A percentile compares a stretch with the other conserved stretches of the same genome.
Conservation (phyloP, 2,113 vertebrate species). For the Marmota flaviventris region DNA sequence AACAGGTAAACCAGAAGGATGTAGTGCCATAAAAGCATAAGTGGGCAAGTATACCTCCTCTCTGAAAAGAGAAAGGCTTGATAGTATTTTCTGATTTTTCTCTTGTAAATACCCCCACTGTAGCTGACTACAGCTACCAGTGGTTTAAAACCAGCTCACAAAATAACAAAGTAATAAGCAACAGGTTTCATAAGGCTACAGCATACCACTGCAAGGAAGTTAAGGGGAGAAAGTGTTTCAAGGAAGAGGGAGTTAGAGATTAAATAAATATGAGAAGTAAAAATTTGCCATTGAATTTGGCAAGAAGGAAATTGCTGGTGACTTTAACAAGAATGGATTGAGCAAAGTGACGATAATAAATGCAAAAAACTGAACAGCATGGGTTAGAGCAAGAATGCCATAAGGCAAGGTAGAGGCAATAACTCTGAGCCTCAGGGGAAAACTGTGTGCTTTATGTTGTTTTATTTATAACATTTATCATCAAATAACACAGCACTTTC, state of each 20-base stretch:
- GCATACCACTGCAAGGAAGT: not conserved
- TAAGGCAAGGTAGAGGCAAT: not conserved
- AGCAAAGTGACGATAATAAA: not conserved
- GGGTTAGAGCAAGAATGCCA: not conserved
- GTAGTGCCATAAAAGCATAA: rapidly evolving
- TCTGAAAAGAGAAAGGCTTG: not conserved
- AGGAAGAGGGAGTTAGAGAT: not conserved
- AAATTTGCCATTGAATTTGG: not conserved
- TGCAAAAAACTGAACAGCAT: not conserved
- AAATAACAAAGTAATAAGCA: not conserved
- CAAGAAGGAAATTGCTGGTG: not conserved
- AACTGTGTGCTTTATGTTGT: not conserved
- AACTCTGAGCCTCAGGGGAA: not conserved
- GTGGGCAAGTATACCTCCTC: not conserved
- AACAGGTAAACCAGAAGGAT: not conserved
- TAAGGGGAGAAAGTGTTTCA: not conserved
- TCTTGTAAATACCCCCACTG: not conserved
- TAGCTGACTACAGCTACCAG: not conserved
- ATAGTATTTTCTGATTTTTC: not conserved
- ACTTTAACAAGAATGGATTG: not conserved
- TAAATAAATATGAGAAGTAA: not conserved
- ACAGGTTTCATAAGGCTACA: not conserved
- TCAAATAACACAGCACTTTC: not conserved
- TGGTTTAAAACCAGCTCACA: conserved; percentile 13
- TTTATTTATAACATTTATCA: not conserved